phyloP scores from a whole-genome alignment of 2,888 invertebrate species.

The Scaptomyza polygonia region DNA sequence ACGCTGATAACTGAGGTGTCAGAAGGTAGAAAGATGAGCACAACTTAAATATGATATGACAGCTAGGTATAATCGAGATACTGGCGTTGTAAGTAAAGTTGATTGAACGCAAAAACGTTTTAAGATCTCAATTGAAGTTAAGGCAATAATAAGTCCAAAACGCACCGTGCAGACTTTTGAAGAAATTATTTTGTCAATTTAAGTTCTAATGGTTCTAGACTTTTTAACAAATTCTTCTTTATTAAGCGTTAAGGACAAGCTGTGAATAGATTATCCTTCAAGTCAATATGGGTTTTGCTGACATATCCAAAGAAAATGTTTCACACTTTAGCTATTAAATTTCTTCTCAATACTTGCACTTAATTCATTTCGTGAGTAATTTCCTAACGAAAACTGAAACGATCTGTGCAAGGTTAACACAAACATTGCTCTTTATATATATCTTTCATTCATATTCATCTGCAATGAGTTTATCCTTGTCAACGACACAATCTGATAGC shows the following conservation, averaged over 20 bases:
- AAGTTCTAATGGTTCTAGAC: too few relatives aligned
- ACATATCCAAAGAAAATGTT: not conserved
- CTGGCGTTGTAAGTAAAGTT: not conserved
- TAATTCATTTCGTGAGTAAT: slow-evolving; percentile 1
- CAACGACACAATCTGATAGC: slow-evolving; percentile 25
- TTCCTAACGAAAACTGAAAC: slow-evolving; percentile 6
- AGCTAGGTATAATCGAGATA: slow-evolving; percentile 6
- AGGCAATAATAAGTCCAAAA: not conserved
- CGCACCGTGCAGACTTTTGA: too few relatives aligned
- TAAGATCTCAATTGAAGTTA: too few relatives aligned
- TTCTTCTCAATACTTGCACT: not conserved
- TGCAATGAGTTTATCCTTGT: slow-evolving; percentile 2
- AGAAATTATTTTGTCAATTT: too few relatives aligned
- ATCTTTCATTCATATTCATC: slow-evolving; percentile 3
- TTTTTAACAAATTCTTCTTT: not conserved
- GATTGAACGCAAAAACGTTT: not conserved
- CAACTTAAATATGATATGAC: slow-evolving; percentile 17
- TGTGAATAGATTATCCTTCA: not conserved
- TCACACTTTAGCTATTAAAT: not conserved
- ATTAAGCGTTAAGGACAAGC: not conserved
- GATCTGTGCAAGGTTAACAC: slow-evolving; percentile 1
- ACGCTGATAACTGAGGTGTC: slow-evolving; percentile 37
- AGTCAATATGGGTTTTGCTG: not conserved
- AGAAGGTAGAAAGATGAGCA: slow-evolving; percentile 11
- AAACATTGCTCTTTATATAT: slow-evolving; percentile 8